These are phyloP conservation scores for Porphyrio hochstetteri DNA, from an alignment of 2,113 vertebrate genomes.

Conservation along the genomic window DNA sequence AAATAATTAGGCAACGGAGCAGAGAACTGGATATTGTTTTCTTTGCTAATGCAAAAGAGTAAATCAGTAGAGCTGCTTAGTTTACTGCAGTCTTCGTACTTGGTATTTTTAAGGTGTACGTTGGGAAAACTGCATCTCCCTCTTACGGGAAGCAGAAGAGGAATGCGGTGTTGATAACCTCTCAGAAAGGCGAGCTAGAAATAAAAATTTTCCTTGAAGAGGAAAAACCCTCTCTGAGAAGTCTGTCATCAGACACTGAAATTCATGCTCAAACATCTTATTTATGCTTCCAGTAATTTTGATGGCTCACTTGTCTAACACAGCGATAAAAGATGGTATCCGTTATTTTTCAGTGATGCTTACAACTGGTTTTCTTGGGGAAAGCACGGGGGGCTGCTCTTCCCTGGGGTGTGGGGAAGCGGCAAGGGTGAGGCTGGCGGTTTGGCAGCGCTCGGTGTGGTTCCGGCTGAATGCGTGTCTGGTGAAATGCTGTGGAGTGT, in stretches of 20 bases:
- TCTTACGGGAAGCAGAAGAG: neutral
- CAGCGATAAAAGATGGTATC: conserved; percentile 18
- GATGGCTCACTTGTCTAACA: neutral
- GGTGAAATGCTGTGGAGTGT: conserved; percentile 22
- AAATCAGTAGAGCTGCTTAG: neutral
- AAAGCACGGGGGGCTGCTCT: neutral
- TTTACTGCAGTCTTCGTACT: neutral
- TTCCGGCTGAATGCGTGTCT: neutral
- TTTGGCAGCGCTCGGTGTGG: neutral
- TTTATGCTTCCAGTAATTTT: neutral
- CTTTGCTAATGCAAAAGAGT: neutral
- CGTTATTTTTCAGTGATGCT: neutral
- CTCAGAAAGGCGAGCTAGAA: neutral
- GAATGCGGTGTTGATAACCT: neutral
- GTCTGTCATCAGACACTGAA: neutral
- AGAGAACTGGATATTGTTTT: neutral
- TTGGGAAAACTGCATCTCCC: conserved; percentile 8
- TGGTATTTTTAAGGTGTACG: conserved; percentile 40
- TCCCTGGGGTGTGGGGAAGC: neutral
- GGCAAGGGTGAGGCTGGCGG: neutral
- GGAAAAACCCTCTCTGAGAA: neutral
- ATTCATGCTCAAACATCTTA: neutral
- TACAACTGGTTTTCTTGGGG: neutral
- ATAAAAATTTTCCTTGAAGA: conserved; percentile 11
- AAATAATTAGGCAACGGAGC: neutral